Evolutionary conservation across 2,113 vertebrate genomes (phyloP), one percentile per base, ranked within the genome.

Genomic region (Hystrix cristata): DNA sequence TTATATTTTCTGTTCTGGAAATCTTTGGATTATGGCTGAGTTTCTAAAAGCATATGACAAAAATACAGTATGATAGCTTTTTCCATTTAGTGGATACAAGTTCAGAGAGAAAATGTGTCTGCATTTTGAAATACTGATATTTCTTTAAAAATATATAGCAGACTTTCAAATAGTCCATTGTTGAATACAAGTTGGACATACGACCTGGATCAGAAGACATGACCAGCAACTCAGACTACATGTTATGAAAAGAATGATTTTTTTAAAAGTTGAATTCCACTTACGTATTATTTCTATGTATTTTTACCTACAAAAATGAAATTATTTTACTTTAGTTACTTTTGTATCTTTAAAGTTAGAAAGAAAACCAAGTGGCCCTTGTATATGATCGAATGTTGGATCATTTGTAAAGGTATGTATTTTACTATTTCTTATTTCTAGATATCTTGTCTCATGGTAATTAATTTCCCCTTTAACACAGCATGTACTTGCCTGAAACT

Each of bases 11-110:
- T 95, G 55, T 38, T 71, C 84, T 92, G 60, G 16, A 48, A 87
- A 80, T 83, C n/a, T 93, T 94, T 78, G 57, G 62, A 84, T 48
- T 48, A 67, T 86, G 57, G 84, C 51, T 88, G 10, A 64, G 81
- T 71, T 87, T 85, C 94, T 92, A 91, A 53, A 85, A 97, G 59
- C 62, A 80, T 92, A 91, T 94, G 29, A 64, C 29, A 95, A 96
- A 90, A 48, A 64, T 87, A 15, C 3, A 79, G 1, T 53, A n/a
- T 69, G 53, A 87, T 72, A 72, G 4, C 6, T 87, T 95, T 64
- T n/a, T 83, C 48, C 9, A 60, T 43, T 85, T 93, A 69, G 21
- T 92, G 51, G 38, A 27, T 71, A 72, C 18, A 59, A 87, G 7
- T 51, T 92, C 62, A 91, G 12, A 94, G 55, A 92, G 29, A 18